A percentile compares a stretch with the other conserved stretches of the same genome.
Conservation (phyloP, 2,888 invertebrate genomes). For the Hyposoter dolosus region DNA sequence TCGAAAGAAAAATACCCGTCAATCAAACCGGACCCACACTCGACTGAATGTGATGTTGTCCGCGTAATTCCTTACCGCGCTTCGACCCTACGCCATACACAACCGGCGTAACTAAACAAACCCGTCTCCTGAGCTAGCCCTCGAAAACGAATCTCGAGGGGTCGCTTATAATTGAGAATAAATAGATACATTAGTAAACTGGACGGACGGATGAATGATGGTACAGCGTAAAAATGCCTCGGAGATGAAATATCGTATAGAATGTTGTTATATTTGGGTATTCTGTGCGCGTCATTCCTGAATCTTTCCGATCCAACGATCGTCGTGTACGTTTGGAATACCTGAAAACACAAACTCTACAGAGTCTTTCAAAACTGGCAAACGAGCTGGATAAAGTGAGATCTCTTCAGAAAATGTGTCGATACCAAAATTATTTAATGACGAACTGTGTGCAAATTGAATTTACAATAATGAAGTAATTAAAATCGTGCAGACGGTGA, state of each 20-base stretch:
- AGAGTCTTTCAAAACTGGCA: background rate
- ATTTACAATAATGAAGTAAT: background rate
- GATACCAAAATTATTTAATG: background rate
- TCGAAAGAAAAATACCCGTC: slow-evolving; percentile 72
- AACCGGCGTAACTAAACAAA: slow-evolving; percentile 73
- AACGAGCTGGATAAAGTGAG: background rate
- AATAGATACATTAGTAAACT: slow-evolving; percentile 75
- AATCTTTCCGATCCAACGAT: slow-evolving; percentile 26
- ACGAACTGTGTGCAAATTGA: background rate
- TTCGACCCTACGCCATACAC: slow-evolving; percentile 44
- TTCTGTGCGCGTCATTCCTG: slow-evolving; percentile 9
- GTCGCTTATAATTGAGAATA: slow-evolving; percentile 78
- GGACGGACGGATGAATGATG: slow-evolving; percentile 43
- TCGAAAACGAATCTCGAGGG: slow-evolving; percentile 63
- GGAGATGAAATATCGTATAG: slow-evolving; percentile 7
- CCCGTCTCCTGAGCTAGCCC: slow-evolving; percentile 61
- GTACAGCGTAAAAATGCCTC: slow-evolving; percentile 15
- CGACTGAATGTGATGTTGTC: slow-evolving; percentile 32
- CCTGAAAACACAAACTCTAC: slow-evolving; percentile 14
- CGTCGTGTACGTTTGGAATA: background rate
- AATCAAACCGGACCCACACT: slow-evolving; percentile 69
- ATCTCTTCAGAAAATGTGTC: background rate
- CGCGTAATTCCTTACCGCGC: slow-evolving; percentile 24
- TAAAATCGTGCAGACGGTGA: background rate
- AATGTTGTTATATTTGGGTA: slow-evolving; percentile 14